phyloP scores from a whole-genome alignment of 2,113 vertebrate species.

The Alethe diademata region DNA sequence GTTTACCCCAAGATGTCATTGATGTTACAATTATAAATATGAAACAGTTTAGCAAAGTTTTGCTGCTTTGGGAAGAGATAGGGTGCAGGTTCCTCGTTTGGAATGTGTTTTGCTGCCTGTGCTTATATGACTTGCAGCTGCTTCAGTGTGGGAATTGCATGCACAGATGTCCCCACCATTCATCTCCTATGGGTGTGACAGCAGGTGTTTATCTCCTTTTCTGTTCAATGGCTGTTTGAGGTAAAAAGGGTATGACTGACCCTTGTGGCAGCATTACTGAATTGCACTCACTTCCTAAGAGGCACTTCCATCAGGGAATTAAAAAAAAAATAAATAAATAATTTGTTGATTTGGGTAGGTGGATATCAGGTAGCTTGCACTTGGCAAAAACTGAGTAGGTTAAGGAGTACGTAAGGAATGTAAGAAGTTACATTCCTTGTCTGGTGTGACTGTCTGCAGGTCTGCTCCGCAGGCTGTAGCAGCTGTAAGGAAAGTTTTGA shows the following conservation, averaged over 20 bases:
- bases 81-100: background rate
- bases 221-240: background rate
- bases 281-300: background rate
- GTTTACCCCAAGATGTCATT: background rate
- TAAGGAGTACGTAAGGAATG: background rate
- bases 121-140: conserved; percentile 20
- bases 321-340: background rate
- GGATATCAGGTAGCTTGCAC: background rate
- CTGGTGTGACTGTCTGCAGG: background rate
- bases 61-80: background rate
- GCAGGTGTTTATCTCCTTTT: background rate
- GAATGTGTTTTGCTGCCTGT: background rate
- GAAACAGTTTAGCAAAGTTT: background rate
- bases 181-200: background rate
- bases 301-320: background rate
- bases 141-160: background rate
- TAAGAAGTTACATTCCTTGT: background rate
- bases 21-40: background rate
- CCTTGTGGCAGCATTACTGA: background rate
- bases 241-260: background rate
- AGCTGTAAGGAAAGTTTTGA: background rate
- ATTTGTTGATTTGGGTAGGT: background rate
- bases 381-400: background rate
- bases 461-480: background rate
- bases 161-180: background rate